Percentiles rank a stretch among this genome's conserved stretches.
Evolutionary conservation across 2,113 vertebrate species (phyloP).

Genomic region (Pantherophis guttatus): DNA sequence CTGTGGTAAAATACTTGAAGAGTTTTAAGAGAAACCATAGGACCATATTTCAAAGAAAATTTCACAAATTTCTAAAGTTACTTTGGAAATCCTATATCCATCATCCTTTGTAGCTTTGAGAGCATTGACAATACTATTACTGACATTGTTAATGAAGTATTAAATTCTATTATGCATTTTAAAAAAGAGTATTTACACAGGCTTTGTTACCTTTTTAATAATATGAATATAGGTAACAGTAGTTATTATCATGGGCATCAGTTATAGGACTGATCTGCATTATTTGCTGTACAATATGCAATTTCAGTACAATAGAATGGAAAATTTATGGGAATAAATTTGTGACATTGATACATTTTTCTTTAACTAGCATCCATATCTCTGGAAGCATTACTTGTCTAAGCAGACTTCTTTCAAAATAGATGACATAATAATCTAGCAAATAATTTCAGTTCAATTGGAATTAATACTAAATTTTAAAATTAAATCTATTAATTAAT

Average conservation of each 20-base stretch:
- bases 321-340: not conserved
- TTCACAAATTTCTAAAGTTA: not conserved
- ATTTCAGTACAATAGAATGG: not conserved
- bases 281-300: slow-evolving; percentile 23
- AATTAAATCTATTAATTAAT: not conserved
- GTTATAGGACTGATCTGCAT: not conserved
- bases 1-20: not conserved
- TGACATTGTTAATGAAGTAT: slow-evolving; percentile 23
- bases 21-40: not conserved
- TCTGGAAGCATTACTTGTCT: not conserved
- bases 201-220: not conserved
- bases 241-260: not conserved
- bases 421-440: not conserved
- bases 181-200: not conserved
- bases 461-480: not conserved
- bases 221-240: not conserved
- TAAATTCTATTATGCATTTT: not conserved
- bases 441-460: slow-evolving; percentile 8
- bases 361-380: not conserved
- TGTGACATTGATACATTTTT: slow-evolving; percentile 10
- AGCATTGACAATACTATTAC: not conserved
- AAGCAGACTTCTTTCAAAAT: slow-evolving; percentile 8
- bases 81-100: not conserved
- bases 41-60: not conserved
- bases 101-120: not conserved